These are phyloP conservation scores for Lutjanus campechanus DNA, from an alignment of 2,797 vertebrate species.

Conservation along the genomic window DNA sequence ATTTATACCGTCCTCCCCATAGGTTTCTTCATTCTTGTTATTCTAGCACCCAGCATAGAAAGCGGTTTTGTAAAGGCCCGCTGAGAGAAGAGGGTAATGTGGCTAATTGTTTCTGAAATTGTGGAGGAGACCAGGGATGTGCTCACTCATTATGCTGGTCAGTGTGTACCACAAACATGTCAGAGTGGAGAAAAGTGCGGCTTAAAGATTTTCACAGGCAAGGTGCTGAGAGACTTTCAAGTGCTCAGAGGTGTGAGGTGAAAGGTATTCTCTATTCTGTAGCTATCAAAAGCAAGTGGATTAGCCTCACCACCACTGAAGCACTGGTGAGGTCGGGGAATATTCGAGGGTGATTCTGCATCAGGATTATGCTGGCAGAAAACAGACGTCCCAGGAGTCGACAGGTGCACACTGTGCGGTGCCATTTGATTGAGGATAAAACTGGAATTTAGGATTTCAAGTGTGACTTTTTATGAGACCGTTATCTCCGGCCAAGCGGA, in stretches of 20 bases:
- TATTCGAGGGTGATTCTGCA: slow-evolving; percentile 27
- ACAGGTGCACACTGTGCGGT: slow-evolving; percentile 52
- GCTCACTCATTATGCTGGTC: slow-evolving; percentile 66
- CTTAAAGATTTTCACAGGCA: slow-evolving; percentile 45
- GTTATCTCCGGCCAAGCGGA: slow-evolving; percentile 43
- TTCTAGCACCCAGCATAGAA: slow-evolving; percentile 43
- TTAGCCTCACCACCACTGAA: slow-evolving; percentile 38
- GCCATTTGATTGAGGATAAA: slow-evolving; percentile 65
- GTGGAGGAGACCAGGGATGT: slow-evolving; percentile 61
- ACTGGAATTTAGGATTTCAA: slow-evolving; percentile 64
- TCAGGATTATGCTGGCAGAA: slow-evolving; percentile 41
- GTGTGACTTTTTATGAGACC: slow-evolving; percentile 57
- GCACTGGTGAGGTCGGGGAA: slow-evolving; percentile 12
- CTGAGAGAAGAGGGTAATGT: slow-evolving; percentile 74
- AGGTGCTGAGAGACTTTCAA: slow-evolving; percentile 43
- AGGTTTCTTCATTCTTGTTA: background rate
- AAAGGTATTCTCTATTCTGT: slow-evolving; percentile 50
- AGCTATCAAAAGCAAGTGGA: slow-evolving; percentile 50
- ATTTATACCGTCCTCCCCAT: too few relatives aligned
- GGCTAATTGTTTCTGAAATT: slow-evolving; percentile 81
- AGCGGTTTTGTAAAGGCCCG: slow-evolving; percentile 60
- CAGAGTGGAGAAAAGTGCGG: slow-evolving; percentile 13
- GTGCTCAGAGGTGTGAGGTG: slow-evolving; percentile 47
- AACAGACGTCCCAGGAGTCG: slow-evolving; percentile 45
- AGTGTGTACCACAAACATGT: slow-evolving; percentile 49